These are phyloP conservation scores for Odontothrips loti DNA, from an alignment of 2,888 invertebrate genomes.

Conservation along the genomic window DNA sequence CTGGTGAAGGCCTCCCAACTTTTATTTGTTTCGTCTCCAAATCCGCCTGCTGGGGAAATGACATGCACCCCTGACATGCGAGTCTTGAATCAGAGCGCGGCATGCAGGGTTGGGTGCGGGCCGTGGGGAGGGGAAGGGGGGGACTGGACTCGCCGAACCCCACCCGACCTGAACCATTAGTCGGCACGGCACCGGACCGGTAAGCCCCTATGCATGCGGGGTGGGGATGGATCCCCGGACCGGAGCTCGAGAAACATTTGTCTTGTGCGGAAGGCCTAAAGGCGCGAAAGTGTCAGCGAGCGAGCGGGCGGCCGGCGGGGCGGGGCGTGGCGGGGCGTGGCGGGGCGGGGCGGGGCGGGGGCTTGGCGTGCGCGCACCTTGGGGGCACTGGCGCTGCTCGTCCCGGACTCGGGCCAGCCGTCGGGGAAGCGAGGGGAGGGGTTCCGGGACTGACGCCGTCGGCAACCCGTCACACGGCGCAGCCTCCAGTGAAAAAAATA, in stretches of 20 bases:
- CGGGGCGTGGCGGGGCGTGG: neutral
- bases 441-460: no score
- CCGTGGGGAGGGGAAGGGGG: neutral
- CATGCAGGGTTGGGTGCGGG: no score
- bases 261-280: neutral
- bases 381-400: neutral
- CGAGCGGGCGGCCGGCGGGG: no score
- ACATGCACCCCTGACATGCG: slow-evolving; percentile 2
- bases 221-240: neutral
- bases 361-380: neutral
- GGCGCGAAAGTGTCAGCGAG: neutral
- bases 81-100: neutral
- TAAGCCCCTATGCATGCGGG: neutral
- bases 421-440: no score
- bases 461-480: no score
- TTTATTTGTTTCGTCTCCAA: neutral
- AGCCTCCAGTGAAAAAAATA: no score
- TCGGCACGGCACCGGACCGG: neutral
- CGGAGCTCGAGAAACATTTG: neutral
- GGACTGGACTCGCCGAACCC: neutral
- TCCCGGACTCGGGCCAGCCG: neutral
- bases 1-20: no score
- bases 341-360: neutral
- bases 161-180: slow-evolving; percentile 8
- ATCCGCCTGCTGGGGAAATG: neutral